Evolutionary conservation across 2,797 vertebrate genomes (phyloP), one percentile per base, ranked within the genome.

Genomic region (Hydrophis major): DNA sequence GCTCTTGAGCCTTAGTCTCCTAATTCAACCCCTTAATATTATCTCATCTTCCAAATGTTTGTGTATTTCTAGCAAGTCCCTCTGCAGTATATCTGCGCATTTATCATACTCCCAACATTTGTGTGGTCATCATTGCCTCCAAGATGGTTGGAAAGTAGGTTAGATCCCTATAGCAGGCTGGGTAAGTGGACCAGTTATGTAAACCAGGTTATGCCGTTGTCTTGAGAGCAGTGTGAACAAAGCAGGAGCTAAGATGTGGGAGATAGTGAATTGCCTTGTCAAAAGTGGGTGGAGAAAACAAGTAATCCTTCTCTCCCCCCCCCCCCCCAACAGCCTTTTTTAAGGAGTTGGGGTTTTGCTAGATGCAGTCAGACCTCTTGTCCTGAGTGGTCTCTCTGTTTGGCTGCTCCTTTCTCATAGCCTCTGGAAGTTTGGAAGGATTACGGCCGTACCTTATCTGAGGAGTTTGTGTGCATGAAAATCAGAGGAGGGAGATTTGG

Each of bases 121-220:
- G 7, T n/a, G 20, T 50, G 18, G 66, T 86, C 86, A 32, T 61
- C 7, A 27, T 88, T 53, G 28, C 56, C 56, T 78, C 66, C 90
- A 55, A 28, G 61, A 91, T 6, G 20, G 27, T 86, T 88, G 42
- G 86, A 90, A 94, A 94, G 59, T 94, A 92, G 95, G 94, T 95
- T 91, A 94, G 22, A 57, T 16, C 56, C 59, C 28, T 78, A 61
- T 18, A 27, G 92, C 50, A 61, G 56, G 86, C 28, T 88, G 91
- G 92, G 90, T 94, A 95, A 95, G 59, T 95, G 56, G 93, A 87
- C 86, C 60, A 56, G 74, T 95, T 95, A 92, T 50, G 90, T 95
- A 95, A 95, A 74, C 63, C 27, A 32, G 42, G 92, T 95, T 95
- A 95, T 92, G 59, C 90, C 61, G 92, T 88, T 55, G n/a, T 90